Evolutionary conservation across 2,113 vertebrate genomes (phyloP), one percentile per base, ranked within the genome.

Genomic region (Kryptolebias marmoratus): DNA sequence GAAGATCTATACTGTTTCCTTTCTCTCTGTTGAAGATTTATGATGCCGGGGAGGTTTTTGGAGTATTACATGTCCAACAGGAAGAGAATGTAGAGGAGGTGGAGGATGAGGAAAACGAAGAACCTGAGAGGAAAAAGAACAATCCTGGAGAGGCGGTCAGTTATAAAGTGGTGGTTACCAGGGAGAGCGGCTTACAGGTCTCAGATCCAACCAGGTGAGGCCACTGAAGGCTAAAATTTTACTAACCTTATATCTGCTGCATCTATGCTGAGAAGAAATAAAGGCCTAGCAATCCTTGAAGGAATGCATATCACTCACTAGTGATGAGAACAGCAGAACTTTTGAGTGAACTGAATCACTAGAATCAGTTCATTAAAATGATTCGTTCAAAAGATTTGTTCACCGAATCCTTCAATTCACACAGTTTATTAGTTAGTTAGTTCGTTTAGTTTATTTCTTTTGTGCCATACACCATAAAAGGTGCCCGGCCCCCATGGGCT

Each of bases 21-120:
- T 12, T 71, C 42, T 31, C 28, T 66, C 1, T 53, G 2, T 4
- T 14, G n/a, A 74, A 99, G 97, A 85, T 98, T 1, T 98, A 96
- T 68, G 97, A 99, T 83, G 98, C 97, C 0, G 98, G 98, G 5
- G 95, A 98, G 14, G 93, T 96, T 79, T 99, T 99, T 0, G 97
- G 96, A n/a, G 96, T 99, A 69, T 96, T 98, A 95, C 96, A 95
- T 28, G 87, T 95, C 57, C 93, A 96, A 44, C 90, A 94, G 28
- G 92, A 89, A 0, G 87, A 36, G 3, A 7, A 36, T 7, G 7
- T 36, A 36, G 36, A 36, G 36, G 36, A 91, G 1, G 92, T 94
- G 0, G 89, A 52, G 30, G 92, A 90, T 27, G 89, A 91, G 67
- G 70, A 27, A 9, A 15, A 12, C 1, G 89, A 84, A 28, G 71